Evolutionary conservation across 2,888 invertebrate genomes (phyloP).

Genomic region (Neoascia interrupta): DNA sequence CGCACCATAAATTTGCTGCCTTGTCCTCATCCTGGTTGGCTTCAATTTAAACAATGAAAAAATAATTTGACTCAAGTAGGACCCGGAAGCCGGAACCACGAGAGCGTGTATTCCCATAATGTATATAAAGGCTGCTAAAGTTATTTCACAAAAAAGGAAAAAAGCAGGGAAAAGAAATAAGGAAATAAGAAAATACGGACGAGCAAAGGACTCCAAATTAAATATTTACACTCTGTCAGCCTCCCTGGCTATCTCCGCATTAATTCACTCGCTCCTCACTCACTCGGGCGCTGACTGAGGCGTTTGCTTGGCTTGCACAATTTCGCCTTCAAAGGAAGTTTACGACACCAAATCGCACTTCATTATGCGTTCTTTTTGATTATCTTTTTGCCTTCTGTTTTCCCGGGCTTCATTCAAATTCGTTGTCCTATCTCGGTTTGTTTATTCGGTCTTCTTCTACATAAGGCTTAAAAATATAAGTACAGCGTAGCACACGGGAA

Average conservation of each 20-base stretch:
- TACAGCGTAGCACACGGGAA: conserved; percentile 30
- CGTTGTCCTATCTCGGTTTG: conserved; percentile 54
- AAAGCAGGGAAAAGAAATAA: conserved; percentile 6
- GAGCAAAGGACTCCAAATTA: conserved; percentile 53
- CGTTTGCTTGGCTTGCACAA: conserved; percentile 62
- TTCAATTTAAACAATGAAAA: conserved; percentile 67
- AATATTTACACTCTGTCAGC: conserved; percentile 61
- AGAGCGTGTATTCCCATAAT: conserved; percentile 56
- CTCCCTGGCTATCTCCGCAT: conserved; percentile 19
- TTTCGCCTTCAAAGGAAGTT: conserved; percentile 66
- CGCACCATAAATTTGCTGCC: conserved; percentile 62
- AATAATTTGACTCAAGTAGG: conserved; percentile 64
- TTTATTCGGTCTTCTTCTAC: conserved; percentile 58
- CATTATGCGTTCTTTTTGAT: conserved; percentile 69
- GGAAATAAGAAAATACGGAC: conserved; percentile 36
- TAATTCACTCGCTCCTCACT: conserved; percentile 50
- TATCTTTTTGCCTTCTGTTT: conserved; percentile 61
- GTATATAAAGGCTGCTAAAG: conserved; percentile 31
- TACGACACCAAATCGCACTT: conserved; percentile 69
- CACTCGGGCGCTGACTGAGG: conserved; percentile 44
- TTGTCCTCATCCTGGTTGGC: conserved; percentile 12
- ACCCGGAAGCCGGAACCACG: too few relatives aligned
- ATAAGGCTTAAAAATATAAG: conserved; percentile 40
- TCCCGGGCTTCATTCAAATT: conserved; percentile 71
- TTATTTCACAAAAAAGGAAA: background rate